Percentiles rank a stretch among this genome's conserved stretches.
Evolutionary conservation across 2,888 invertebrate species (phyloP).

Genomic region (Phania funesta): DNA sequence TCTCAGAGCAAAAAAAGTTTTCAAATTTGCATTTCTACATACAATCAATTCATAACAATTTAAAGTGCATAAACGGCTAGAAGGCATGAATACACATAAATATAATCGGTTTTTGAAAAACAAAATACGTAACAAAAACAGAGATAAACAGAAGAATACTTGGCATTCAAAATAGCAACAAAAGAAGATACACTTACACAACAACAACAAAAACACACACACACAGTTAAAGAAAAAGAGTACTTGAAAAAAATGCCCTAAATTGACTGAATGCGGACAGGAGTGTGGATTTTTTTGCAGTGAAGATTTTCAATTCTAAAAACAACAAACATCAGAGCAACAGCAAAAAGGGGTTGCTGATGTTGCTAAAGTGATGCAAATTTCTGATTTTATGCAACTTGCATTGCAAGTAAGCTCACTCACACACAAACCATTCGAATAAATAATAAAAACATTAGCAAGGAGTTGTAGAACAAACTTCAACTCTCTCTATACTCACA

Average conservation of each 20-base stretch:
- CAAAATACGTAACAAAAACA: constrained; percentile 19
- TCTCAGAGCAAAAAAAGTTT: neutral
- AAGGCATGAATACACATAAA: constrained; percentile 65
- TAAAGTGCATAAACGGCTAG: constrained; percentile 61
- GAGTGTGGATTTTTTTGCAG: constrained; percentile 12
- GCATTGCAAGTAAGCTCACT: constrained; percentile 32
- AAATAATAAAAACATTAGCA: neutral
- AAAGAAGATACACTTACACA: constrained; percentile 30
- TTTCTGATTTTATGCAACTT: constrained; percentile 74
- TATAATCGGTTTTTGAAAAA: constrained; percentile 62
- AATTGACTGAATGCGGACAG: constrained; percentile 31
- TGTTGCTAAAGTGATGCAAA: constrained; percentile 54
- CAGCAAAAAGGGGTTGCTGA: constrained; percentile 49
- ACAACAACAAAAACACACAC: neutral
- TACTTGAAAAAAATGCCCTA: constrained; percentile 5
- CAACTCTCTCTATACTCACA: constrained; percentile 2
- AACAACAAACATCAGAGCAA: constrained; percentile 13
- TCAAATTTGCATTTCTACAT: constrained; percentile 30
- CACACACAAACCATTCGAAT: neutral
- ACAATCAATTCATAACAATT: constrained; percentile 57
- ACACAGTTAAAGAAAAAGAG: neutral
- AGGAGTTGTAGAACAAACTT: neutral
- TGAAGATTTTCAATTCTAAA: constrained; percentile 26
- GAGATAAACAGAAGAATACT: constrained; percentile 14
- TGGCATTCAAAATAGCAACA: constrained; percentile 48